Percentiles rank a stretch among this genome's conserved stretches.
Evolutionary conservation across 2,797 vertebrate genomes (phyloP).

Genomic region (Balearica regulorum): DNA sequence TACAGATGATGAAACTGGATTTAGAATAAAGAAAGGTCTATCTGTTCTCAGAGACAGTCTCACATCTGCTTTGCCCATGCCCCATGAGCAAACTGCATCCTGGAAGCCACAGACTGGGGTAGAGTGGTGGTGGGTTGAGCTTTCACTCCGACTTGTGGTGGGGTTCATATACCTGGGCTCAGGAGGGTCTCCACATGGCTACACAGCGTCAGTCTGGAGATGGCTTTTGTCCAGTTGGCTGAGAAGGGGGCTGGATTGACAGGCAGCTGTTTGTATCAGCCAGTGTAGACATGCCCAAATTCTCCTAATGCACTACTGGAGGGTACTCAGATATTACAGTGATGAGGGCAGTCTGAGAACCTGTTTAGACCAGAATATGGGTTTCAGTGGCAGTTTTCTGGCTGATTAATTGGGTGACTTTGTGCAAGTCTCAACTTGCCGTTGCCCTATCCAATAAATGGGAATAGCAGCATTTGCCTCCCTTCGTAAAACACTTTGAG

Average conservation of each 20-base stretch:
- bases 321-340: conserved; percentile 27
- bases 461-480: conserved; percentile 50
- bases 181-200: neutral
- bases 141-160: neutral
- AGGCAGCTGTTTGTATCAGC: neutral
- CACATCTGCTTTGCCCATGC: neutral
- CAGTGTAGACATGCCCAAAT: conserved; percentile 8
- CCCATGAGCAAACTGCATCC: neutral
- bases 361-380: conserved; percentile 56
- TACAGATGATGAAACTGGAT: neutral
- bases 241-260: conserved; percentile 18
- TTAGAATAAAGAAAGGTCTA: neutral
- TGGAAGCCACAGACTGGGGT: neutral
- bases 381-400: conserved; percentile 62
- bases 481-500: conserved; percentile 58
- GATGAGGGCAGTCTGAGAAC: conserved; percentile 51
- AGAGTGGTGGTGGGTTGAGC: neutral
- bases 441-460: conserved; percentile 35
- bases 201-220: neutral
- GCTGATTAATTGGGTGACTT: conserved; percentile 58
- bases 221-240: conserved; percentile 27
- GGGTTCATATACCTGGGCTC: neutral
- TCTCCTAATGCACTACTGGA: neutral
- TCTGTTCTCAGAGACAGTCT: neutral
- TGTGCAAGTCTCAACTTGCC: conserved; percentile 18